phyloP scores from a whole-genome alignment of 1,140 invertebrate species.

The Globodera ellingtonae region DNA sequence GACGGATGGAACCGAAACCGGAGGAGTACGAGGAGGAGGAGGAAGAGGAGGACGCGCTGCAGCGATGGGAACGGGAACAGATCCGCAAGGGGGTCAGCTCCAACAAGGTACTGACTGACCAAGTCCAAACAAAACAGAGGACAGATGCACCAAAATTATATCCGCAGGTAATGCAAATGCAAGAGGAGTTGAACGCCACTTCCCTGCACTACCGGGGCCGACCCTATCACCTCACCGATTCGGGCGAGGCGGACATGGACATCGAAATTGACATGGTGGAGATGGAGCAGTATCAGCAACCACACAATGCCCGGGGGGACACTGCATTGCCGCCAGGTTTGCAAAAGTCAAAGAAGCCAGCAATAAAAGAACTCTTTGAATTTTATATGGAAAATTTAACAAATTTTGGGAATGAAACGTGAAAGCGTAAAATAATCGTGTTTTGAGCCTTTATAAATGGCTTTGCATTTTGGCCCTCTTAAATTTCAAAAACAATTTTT shows the following conservation, averaged over 20 bases:
- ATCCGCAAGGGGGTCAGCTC: slow-evolving; percentile 49
- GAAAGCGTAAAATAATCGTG: no score
- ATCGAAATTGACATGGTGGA: slow-evolving; percentile 53
- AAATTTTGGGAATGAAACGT: no score
- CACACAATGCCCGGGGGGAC: background rate
- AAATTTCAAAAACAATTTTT: background rate
- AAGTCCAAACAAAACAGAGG: no score
- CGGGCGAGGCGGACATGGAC: slow-evolving; percentile 34
- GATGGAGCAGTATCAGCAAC: slow-evolving; percentile 25
- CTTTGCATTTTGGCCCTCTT: no score
- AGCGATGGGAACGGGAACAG: slow-evolving; percentile 50
- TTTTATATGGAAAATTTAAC: no score
- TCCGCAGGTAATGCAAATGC: slow-evolving; percentile 46
- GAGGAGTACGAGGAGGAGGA: background rate
- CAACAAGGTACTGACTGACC: slow-evolving; percentile 30
- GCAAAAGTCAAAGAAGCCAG: background rate
- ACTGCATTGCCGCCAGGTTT: slow-evolving; percentile 15
- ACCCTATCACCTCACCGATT: background rate
- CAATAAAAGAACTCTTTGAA: no score
- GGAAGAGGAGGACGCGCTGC: slow-evolving; percentile 47
- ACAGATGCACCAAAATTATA: slow-evolving; percentile 8
- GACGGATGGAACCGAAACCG: background rate
- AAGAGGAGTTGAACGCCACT: slow-evolving; percentile 40
- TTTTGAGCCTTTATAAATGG: no score
- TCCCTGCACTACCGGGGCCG: slow-evolving; percentile 34